Conservation (phyloP, 2,888 invertebrate species). For the Drosophila ezoana region DNA sequence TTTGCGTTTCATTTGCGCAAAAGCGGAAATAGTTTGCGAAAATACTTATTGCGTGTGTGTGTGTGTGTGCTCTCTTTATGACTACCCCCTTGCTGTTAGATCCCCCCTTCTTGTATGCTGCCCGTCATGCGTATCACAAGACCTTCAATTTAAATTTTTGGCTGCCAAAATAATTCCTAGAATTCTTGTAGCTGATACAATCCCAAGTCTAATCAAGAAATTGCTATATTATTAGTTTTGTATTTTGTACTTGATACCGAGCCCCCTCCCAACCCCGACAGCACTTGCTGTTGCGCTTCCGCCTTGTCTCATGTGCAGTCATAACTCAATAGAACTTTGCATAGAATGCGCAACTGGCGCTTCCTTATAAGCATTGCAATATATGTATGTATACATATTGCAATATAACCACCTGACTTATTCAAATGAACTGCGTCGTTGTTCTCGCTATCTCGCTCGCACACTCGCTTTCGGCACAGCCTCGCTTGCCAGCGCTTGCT, state of each 20-base stretch:
- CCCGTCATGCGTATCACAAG: slow-evolving; percentile 45
- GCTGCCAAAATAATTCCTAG: slow-evolving; percentile 44
- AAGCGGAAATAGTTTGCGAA: slow-evolving; percentile 76
- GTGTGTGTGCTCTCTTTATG: slow-evolving; percentile 19
- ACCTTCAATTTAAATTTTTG: slow-evolving; percentile 47
- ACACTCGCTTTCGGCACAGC: too few relatives aligned
- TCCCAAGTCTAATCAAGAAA: slow-evolving; percentile 30
- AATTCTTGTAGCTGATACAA: slow-evolving; percentile 29
- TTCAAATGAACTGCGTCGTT: slow-evolving; percentile 35
- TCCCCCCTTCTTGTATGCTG: neutral
- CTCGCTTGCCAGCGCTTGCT: neutral
- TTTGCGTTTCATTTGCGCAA: slow-evolving; percentile 56
- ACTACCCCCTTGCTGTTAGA: neutral
- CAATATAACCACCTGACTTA: slow-evolving; percentile 50
- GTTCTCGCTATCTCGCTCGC: slow-evolving; percentile 8
- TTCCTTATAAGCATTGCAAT: slow-evolving; percentile 54
- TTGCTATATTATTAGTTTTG: slow-evolving; percentile 11
- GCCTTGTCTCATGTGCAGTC: slow-evolving; percentile 31
- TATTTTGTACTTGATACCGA: too few relatives aligned
- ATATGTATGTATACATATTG: neutral
- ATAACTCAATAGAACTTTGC: slow-evolving; percentile 30
- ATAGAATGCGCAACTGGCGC: slow-evolving; percentile 22
- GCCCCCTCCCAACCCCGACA: too few relatives aligned
- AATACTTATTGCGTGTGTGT: slow-evolving; percentile 22
- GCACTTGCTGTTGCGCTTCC: slow-evolving; percentile 24